A percentile compares a stretch with the other conserved stretches of the same genome.
Conservation (phyloP, 2,888 invertebrate genomes). For the Xestia ashworthii region DNA sequence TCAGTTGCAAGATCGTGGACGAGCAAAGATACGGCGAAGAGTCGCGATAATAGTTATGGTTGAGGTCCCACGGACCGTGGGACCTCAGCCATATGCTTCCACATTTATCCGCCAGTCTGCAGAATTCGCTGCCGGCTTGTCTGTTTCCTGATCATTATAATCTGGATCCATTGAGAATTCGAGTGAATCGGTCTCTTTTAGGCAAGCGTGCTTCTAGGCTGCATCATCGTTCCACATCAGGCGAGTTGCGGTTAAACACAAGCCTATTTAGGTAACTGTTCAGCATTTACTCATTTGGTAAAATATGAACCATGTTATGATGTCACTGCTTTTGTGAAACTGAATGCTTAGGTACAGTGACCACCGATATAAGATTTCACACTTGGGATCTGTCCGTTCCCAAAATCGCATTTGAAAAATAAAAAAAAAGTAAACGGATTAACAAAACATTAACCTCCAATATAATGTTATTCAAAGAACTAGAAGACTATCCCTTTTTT, state of each 20-base stretch:
- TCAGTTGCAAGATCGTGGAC: neutral
- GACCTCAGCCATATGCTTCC: too few species aligned
- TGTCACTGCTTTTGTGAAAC: neutral
- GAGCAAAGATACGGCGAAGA: neutral
- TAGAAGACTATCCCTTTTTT: neutral
- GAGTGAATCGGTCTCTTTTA: neutral
- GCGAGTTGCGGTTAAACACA: neutral
- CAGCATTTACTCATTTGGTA: neutral
- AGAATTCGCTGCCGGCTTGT: neutral
- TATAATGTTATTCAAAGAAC: neutral
- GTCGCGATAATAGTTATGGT: neutral
- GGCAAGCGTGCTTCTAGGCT: neutral
- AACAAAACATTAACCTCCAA: neutral
- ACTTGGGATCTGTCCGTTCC: neutral
- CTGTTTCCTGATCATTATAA: neutral
- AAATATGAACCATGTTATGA: neutral
- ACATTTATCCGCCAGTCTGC: neutral
- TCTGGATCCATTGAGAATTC: neutral
- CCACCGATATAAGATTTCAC: neutral
- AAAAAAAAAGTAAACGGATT: neutral
- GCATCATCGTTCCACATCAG: neutral
- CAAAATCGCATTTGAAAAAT: too few species aligned
- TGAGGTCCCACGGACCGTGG: neutral
- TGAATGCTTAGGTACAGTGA: neutral
- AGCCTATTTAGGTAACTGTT: neutral